These are phyloP conservation scores for Drosophila bifasciata DNA, from an alignment of 1,140 invertebrate genomes.

Conservation along the genomic window DNA sequence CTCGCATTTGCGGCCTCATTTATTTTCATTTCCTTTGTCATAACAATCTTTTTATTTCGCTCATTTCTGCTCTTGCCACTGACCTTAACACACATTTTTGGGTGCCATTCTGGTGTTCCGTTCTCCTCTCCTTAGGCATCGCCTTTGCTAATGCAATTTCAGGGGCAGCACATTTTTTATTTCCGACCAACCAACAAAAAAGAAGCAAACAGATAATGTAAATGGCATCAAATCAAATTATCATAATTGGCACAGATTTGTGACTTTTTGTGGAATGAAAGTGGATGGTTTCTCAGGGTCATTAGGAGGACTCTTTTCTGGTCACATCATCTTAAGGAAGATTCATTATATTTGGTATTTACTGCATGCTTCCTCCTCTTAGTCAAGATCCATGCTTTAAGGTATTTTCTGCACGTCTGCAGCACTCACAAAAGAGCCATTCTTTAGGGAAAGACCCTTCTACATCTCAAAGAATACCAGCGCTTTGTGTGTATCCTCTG, in stretches of 20 bases:
- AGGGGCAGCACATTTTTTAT: conserved; percentile 73
- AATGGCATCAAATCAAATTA: conserved; percentile 70
- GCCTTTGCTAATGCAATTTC: conserved; percentile 70
- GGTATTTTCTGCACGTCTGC: no score
- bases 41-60: conserved; percentile 73
- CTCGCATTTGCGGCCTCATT: conserved; percentile 76
- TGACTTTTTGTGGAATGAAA: conserved; percentile 32
- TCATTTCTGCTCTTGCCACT: conserved; percentile 41
- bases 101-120: conserved; percentile 35
- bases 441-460: no score
- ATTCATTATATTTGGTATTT: no score
- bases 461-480: no score
- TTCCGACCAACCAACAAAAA: conserved; percentile 52
- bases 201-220: conserved; percentile 37
- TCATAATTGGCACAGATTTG: conserved; percentile 76
- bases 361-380: no score
- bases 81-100: conserved; percentile 52
- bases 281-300: no score
- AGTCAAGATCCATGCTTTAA: no score
- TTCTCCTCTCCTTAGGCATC: conserved; percentile 44
- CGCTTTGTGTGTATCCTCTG: conserved; percentile 3
- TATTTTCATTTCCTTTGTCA: conserved; percentile 82
- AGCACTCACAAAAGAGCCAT: no score
- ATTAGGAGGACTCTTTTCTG: no score
- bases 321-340: no score